Evolutionary conservation across 2,888 invertebrate genomes (phyloP), one percentile per base, ranked within the genome.

Genomic region (Eustalomyia histrio): DNA sequence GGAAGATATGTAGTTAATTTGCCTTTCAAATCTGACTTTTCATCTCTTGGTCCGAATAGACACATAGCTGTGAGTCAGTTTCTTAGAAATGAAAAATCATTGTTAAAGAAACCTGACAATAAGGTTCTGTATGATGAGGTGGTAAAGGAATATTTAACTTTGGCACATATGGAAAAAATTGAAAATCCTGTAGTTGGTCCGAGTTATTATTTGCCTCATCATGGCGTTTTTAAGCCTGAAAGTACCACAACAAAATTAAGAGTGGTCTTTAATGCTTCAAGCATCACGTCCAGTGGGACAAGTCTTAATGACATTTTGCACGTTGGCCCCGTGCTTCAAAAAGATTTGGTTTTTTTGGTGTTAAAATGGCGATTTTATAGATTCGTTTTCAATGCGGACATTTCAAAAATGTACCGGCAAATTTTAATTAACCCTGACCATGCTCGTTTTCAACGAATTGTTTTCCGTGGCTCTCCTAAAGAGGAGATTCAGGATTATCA

Each of bases 141-240:
- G 0, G 14, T 67, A 7, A 35, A n/a, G 9, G 67, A 55, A 57
- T 57, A 67, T 35, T n/a, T 57, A 14, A 24, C 18, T 5, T 57
- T 67, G n/a, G 55, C 14, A 9, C 67, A 67, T 43, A 67, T 67
- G 67, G 39, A 43, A 10, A 67, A 43, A 55, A 33, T 67, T 18
- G 43, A 35, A 21, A 12, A 43, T n/a, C 16, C 39, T 3, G 10
- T 16, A 52, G n/a, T 8, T 64, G 52, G 50, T 21, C 18, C 65
- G 12, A 43, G 55, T 43, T 67, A 67, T 24, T 67, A n/a, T n/a
- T n/a, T n/a, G n/a, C n/a, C n/a, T n/a, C 67, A 67, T 43, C 55
- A 67, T 39, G 39, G 53, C 35, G 35, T 35, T 35, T 35, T 35
- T 35, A 35, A 35, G 35, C 35, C 35, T 10, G 35, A 35, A 35